Percentiles rank a stretch among this genome's conserved stretches.
Conservation (phyloP, 2,888 invertebrate species). For the Lapara coniferarum region DNA sequence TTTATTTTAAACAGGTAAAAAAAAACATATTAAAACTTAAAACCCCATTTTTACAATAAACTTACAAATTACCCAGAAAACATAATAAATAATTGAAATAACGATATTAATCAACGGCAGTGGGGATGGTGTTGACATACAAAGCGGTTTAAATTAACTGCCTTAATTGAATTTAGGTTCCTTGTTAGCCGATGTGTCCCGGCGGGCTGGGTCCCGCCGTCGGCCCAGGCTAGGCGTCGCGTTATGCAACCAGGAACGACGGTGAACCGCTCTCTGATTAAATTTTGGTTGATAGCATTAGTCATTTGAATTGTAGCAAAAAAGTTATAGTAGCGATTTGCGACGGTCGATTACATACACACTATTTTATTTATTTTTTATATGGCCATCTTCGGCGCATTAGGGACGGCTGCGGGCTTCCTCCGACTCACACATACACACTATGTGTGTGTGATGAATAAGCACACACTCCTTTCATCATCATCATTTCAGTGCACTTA, state of each 20-base stretch:
- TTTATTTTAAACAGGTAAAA: too few relatives aligned
- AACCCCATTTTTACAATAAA: neutral
- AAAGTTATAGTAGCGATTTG: neutral
- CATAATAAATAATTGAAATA: constrained; percentile 38
- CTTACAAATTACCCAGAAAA: constrained; percentile 13
- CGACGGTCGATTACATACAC: too few relatives aligned
- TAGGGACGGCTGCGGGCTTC: too few relatives aligned
- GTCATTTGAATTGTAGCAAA: constrained; percentile 9
- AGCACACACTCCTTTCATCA: too few relatives aligned
- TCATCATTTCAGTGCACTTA: too few relatives aligned
- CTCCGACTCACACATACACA: too few relatives aligned
- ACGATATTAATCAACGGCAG: constrained; percentile 60
- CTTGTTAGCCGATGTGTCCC: constrained; percentile 78
- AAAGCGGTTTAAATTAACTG: constrained; percentile 82
- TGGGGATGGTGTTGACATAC: constrained; percentile 70
- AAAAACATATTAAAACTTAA: neutral
- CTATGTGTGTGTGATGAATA: too few relatives aligned
- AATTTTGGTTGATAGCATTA: constrained; percentile 32
- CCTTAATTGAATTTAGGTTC: constrained; percentile 83
- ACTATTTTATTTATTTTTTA: too few relatives aligned
- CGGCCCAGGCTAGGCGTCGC: constrained; percentile 37
- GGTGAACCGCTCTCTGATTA: constrained; percentile 33
- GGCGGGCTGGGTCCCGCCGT: constrained; percentile 38
- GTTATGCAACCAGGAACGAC: constrained; percentile 28
- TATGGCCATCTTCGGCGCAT: too few relatives aligned